phyloP scores from a whole-genome alignment of 2,797 vertebrate genomes.

The Spatula clypeata region DNA sequence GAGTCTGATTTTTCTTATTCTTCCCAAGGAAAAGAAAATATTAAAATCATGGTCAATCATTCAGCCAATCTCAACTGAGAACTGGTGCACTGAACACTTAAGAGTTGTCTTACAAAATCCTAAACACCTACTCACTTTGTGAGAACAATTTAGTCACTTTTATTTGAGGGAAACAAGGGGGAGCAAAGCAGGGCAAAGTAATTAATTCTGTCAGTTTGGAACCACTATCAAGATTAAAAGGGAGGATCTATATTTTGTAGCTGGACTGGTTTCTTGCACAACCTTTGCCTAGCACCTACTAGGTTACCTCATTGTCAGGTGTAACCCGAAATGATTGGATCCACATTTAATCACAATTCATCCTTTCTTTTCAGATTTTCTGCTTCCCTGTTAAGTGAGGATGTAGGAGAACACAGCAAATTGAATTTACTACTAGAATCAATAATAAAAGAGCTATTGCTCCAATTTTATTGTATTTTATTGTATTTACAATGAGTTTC shows the following conservation, averaged over 20 bases:
- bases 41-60: not conserved
- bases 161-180: conserved; percentile 49
- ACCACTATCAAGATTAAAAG: conserved; percentile 58
- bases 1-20: not conserved
- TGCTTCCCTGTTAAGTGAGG: not conserved
- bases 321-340: not conserved
- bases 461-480: not conserved
- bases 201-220: not conserved
- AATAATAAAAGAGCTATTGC: not conserved
- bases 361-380: not conserved
- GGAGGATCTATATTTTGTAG: conserved; percentile 20
- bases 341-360: not conserved
- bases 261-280: conserved; percentile 48
- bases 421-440: not conserved
- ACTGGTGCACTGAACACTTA: not conserved
- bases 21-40: not conserved
- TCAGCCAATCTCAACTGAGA: not conserved
- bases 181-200: not conserved
- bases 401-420: not conserved
- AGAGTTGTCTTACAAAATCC: conserved; percentile 22
- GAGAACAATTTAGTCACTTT: not conserved
- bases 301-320: not conserved
- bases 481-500: not conserved
- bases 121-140: not conserved
- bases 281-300: not conserved